Percentiles rank a stretch among this genome's conserved stretches.
Evolutionary conservation across 1,140 invertebrate genomes (phyloP).

Genomic region (Orius insidiosus): DNA sequence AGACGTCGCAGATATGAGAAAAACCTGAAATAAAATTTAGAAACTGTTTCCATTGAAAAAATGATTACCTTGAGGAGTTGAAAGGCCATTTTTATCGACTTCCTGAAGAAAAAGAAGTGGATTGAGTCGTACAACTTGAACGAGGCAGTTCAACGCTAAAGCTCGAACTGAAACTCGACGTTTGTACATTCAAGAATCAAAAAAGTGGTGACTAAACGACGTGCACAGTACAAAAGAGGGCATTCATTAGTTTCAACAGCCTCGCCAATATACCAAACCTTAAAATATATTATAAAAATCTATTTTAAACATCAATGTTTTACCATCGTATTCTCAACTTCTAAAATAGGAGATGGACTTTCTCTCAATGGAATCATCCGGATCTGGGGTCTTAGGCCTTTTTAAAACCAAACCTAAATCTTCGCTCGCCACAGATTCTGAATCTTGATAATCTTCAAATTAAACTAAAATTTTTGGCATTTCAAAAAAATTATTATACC

Average conservation of each 20-base stretch:
- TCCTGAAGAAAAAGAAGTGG: slow-evolving; percentile 48
- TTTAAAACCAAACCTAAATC: slow-evolving; percentile 1
- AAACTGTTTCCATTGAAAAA: no score
- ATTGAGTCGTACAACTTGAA: slow-evolving; percentile 45
- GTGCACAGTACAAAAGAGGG: slow-evolving; percentile 47
- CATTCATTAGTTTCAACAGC: slow-evolving; percentile 39
- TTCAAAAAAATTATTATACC: no score
- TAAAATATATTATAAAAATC: no score
- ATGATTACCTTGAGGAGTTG: slow-evolving; percentile 17
- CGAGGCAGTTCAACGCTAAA: slow-evolving; percentile 55
- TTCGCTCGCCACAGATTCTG: slow-evolving; percentile 11
- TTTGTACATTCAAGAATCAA: slow-evolving; percentile 42
- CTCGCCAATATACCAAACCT: slow-evolving; percentile 42
- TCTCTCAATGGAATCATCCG: slow-evolving; percentile 6
- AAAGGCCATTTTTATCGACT: slow-evolving; percentile 32
- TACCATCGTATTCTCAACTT: slow-evolving; percentile 3
- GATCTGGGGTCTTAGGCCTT: neutral
- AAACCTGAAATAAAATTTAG: slow-evolving; percentile 20
- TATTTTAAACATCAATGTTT: no score
- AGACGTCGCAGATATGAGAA: slow-evolving; percentile 20
- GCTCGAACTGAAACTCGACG: slow-evolving; percentile 68
- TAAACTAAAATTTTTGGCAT: neutral
- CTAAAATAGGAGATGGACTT: slow-evolving; percentile 8
- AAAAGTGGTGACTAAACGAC: slow-evolving; percentile 57
- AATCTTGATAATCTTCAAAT: slow-evolving; percentile 14